phyloP scores from a whole-genome alignment of 2,113 vertebrate species.

The Cottus gobio region DNA sequence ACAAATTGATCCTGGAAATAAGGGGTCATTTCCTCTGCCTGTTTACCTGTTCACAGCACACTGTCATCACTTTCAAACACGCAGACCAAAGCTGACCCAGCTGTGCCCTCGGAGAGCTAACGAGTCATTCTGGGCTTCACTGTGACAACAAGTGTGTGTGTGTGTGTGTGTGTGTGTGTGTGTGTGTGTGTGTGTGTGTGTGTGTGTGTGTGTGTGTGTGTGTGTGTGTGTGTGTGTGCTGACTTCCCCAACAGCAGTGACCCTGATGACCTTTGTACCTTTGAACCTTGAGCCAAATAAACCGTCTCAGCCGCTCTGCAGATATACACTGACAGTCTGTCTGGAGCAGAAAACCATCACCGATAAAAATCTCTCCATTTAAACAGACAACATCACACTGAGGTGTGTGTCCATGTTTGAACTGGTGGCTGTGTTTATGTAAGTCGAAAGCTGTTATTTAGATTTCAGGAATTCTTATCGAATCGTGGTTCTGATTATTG shows the following conservation, averaged over 20 bases:
- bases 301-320: slow-evolving; percentile 3
- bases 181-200: slow-evolving; percentile 1
- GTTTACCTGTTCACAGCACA: slow-evolving; percentile 71
- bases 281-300: slow-evolving; percentile 47
- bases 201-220: background rate
- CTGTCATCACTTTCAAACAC: slow-evolving; percentile 55
- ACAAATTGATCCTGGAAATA: slow-evolving; percentile 79
- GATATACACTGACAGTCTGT: background rate
- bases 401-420: background rate
- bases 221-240: slow-evolving; percentile 13
- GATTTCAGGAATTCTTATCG: background rate
- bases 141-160: slow-evolving; percentile 26
- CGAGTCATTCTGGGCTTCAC: slow-evolving; percentile 43
- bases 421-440: background rate
- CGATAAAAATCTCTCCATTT: background rate
- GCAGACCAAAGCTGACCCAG: slow-evolving; percentile 54
- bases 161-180: slow-evolving; percentile 5
- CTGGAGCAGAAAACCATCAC: background rate
- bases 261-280: slow-evolving; percentile 28
- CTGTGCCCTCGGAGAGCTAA: slow-evolving; percentile 55
- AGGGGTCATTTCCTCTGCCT: slow-evolving; percentile 78
- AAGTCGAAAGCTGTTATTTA: background rate
- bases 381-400: background rate
- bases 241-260: slow-evolving; percentile 30
- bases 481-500: background rate